Conservation (phyloP, 2,797 vertebrate genomes). For the Parotocinclus haroldoi region DNA sequence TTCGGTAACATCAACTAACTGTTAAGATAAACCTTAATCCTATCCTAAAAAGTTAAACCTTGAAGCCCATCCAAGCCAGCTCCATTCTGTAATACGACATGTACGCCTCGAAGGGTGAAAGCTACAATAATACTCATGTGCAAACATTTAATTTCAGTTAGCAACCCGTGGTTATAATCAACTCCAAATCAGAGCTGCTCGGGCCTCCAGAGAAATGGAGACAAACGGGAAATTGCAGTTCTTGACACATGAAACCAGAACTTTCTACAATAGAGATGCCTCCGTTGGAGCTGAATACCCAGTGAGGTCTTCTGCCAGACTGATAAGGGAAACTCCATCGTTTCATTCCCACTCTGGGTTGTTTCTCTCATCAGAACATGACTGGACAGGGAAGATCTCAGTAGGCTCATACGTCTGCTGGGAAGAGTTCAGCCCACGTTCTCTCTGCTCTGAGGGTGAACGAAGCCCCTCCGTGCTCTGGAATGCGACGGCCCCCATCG, state of each 20-base stretch:
- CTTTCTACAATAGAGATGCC: neutral
- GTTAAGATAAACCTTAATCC: too few relatives aligned
- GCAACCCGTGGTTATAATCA: neutral
- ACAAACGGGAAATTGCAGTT: neutral
- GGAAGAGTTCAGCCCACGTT: constrained; percentile 65
- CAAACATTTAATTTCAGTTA: neutral
- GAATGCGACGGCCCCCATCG: constrained; percentile 59
- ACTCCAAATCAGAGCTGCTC: neutral
- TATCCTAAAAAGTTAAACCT: too few relatives aligned
- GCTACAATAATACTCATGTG: too few relatives aligned
- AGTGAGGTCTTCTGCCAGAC: too few relatives aligned
- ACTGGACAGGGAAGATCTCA: constrained; percentile 25
- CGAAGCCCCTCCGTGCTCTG: constrained; percentile 53
- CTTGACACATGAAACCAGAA: neutral
- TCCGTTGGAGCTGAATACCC: too few relatives aligned
- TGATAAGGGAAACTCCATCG: neutral
- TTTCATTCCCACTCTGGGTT: constrained; percentile 8
- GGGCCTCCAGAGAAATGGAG: neutral
- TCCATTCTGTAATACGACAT: too few relatives aligned
- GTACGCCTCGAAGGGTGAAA: too few relatives aligned
- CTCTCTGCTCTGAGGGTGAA: constrained; percentile 58
- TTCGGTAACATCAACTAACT: too few relatives aligned
- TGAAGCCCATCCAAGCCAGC: too few relatives aligned
- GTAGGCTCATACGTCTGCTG: constrained; percentile 60
- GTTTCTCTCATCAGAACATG: constrained; percentile 9